phyloP scores from a whole-genome alignment of 2,888 invertebrate genomes.

The Limnephilus auricula region DNA sequence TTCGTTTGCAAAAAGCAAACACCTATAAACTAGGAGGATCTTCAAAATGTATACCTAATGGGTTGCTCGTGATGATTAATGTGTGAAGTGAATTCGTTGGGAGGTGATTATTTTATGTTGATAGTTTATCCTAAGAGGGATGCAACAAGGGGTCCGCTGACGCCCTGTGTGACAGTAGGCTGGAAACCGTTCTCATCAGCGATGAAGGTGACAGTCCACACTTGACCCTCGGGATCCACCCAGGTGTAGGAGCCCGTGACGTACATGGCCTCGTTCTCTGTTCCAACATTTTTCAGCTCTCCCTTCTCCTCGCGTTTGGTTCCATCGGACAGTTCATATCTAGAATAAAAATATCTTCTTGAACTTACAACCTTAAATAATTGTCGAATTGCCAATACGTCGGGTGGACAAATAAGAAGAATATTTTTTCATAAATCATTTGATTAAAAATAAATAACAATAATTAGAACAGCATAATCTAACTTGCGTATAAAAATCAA shows the following conservation, averaged over 20 bases:
- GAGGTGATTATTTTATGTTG: neutral
- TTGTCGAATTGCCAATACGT: neutral
- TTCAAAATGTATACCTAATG: neutral
- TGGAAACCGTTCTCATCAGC: constrained; percentile 74
- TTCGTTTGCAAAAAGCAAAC: neutral
- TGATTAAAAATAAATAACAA: too few relatives aligned
- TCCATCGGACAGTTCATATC: constrained; percentile 71
- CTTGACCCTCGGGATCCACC: constrained; percentile 70
- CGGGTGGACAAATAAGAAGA: neutral
- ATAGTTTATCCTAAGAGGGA: constrained; percentile 61
- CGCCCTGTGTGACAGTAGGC: constrained; percentile 66
- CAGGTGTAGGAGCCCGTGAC: constrained; percentile 71
- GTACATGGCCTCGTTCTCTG: constrained; percentile 70
- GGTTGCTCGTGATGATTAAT: neutral
- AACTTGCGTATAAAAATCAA: neutral
- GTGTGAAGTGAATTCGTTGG: neutral
- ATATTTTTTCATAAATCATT: neutral
- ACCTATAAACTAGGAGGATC: neutral
- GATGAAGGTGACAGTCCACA: constrained; percentile 72
- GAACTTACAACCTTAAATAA: neutral
- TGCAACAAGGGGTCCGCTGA: constrained; percentile 56
- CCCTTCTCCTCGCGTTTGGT: constrained; percentile 70
- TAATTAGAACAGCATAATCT: neutral
- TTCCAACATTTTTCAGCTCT: constrained; percentile 70
- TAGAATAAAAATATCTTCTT: constrained; percentile 58